phyloP scores from a whole-genome alignment of 2,113 vertebrate species.

The Cyphomyrus plagiostoma region DNA sequence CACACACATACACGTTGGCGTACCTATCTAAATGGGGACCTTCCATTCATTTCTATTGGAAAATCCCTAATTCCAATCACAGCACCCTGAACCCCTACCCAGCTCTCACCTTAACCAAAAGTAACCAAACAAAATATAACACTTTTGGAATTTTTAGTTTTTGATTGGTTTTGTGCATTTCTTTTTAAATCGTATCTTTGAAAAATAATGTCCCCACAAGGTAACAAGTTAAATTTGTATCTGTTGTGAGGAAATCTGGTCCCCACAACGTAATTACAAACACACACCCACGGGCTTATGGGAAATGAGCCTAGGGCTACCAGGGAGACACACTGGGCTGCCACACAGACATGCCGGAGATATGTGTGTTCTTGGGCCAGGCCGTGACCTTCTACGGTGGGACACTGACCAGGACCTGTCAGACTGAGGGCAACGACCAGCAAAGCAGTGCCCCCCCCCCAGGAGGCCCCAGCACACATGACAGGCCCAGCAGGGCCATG shows the following conservation, averaged over 20 bases:
- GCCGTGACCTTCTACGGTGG: constrained; percentile 91
- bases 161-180: background rate
- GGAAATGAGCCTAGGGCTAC: constrained; percentile 70
- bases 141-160: background rate
- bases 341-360: constrained; percentile 87
- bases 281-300: background rate
- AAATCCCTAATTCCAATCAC: background rate
- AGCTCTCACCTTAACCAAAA: background rate
- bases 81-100: background rate
- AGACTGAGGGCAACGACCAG: constrained; percentile 81
- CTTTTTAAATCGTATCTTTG: too few relatives aligned
- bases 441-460: constrained; percentile 61
- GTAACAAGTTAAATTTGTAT: background rate
- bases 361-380: constrained; percentile 98
- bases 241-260: background rate
- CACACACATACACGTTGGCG: constrained; percentile 17
- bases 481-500: constrained; percentile 73
- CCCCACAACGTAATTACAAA: background rate
- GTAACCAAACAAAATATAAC: background rate
- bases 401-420: constrained; percentile 99
- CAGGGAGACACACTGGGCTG: constrained; percentile 94
- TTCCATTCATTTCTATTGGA: background rate
- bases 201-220: background rate
- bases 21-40: background rate
- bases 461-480: constrained; percentile 48